These are phyloP conservation scores for Meandrina meandrites DNA, from an alignment of 92 coral and sea anemone species.

Conservation along the genomic window DNA sequence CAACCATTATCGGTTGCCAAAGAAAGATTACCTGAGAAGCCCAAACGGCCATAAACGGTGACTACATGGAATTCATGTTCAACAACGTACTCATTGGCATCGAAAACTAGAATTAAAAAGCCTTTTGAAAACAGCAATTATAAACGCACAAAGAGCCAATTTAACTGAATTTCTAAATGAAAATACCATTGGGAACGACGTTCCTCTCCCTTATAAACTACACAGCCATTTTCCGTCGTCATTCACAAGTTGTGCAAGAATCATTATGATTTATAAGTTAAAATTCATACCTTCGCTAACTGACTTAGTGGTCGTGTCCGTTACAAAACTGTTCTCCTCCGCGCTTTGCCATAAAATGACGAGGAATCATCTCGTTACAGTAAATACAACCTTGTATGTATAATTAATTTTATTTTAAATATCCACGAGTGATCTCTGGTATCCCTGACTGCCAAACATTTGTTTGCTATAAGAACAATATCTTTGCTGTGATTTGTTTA, in stretches of 20 bases:
- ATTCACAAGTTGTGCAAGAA: not conserved
- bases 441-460: not conserved
- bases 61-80: no score
- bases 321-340: not conserved
- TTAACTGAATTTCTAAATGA: no score
- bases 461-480: not conserved
- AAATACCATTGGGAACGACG: no score
- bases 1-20: no score
- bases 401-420: not conserved
- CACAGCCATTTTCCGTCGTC: no score
- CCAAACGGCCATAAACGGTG: no score
- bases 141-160: no score
- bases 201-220: no score
- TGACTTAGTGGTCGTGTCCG: not conserved
- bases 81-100: no score
- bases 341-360: not conserved
- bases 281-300: not conserved
- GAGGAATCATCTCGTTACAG: not conserved
- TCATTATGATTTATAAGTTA: not conserved
- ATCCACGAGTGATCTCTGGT: not conserved
- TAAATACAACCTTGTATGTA: not conserved
- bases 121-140: no score
- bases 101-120: no score
- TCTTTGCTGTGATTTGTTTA: not conserved
- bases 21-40: no score